Conservation (phyloP, 2,888 invertebrate genomes). For the Parnassius mnemosyne region DNA sequence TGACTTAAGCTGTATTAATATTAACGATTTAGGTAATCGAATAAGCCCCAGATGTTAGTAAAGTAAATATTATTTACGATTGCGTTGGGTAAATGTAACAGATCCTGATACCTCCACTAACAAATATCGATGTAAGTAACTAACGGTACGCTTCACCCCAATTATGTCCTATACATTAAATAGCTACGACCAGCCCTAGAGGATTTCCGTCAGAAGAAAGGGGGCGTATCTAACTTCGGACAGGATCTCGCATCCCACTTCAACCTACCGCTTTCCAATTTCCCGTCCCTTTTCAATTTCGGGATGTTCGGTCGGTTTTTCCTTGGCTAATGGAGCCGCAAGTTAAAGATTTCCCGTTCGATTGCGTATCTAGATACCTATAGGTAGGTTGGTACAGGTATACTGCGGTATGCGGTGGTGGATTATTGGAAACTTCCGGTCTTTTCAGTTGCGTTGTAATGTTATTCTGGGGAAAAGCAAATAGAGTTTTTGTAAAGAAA, state of each 20-base stretch:
- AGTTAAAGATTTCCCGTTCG: slow-evolving; percentile 1
- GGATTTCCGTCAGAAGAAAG: slow-evolving; percentile 33
- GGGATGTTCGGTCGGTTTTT: slow-evolving; percentile 31
- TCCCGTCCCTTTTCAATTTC: slow-evolving; percentile 31
- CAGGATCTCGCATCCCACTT: slow-evolving; percentile 33
- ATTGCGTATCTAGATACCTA: background rate
- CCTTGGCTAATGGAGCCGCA: slow-evolving; percentile 9
- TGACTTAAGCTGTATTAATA: too few species aligned
- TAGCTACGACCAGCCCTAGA: slow-evolving; percentile 7
- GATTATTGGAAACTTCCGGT: background rate
- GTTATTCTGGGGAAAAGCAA: background rate
- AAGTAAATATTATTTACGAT: too few species aligned
- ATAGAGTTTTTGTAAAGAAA: background rate
- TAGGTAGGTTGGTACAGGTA: background rate
- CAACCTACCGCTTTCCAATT: slow-evolving; percentile 28
- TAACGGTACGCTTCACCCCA: slow-evolving; percentile 3
- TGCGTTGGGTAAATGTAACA: too few species aligned
- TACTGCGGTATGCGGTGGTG: background rate
- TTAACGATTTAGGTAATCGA: too few species aligned
- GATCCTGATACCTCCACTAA: background rate
- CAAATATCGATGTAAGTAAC: slow-evolving; percentile 4
- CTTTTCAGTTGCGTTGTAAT: background rate
- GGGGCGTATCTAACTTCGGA: slow-evolving; percentile 35
- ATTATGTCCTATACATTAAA: slow-evolving; percentile 3
- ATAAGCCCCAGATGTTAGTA: too few species aligned